Conservation (phyloP, 2,113 vertebrate genomes). For the Hippocampus abdominalis region DNA sequence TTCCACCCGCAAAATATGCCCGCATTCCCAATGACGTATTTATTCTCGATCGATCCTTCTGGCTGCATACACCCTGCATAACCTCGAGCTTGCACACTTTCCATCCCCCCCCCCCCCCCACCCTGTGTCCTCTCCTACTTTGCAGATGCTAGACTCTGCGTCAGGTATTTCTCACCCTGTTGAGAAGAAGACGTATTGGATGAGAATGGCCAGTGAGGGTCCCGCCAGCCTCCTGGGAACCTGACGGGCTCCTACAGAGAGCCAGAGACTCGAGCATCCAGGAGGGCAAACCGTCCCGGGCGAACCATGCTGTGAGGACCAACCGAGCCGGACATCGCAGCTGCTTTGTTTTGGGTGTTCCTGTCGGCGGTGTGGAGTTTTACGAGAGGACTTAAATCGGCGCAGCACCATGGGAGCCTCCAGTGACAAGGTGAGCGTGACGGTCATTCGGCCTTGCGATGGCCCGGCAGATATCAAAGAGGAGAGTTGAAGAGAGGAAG, state of each 20-base stretch:
- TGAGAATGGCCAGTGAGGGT: slow-evolving; percentile 17
- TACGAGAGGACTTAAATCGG: slow-evolving; percentile 11
- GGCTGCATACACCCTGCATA: not conserved
- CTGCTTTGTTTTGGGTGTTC: slow-evolving; percentile 15
- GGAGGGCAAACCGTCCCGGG: slow-evolving; percentile 2
- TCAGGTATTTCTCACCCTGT: slow-evolving; percentile 72
- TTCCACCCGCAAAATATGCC: no score
- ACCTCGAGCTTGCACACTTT: not conserved
- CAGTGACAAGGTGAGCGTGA: slow-evolving; percentile 52
- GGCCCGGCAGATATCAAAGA: not conserved
- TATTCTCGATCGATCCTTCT: not conserved
- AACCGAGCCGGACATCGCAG: slow-evolving; percentile 8
- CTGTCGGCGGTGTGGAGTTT: slow-evolving; percentile 2
- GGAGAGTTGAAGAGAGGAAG: not conserved
- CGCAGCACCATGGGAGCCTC: slow-evolving; percentile 50
- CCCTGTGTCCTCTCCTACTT: slow-evolving; percentile 1
- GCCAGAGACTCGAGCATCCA: slow-evolving; percentile 3
- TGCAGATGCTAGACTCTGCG: slow-evolving; percentile 26
- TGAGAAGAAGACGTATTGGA: slow-evolving; percentile 49
- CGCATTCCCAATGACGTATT: not conserved
- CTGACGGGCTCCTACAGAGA: slow-evolving; percentile 42
- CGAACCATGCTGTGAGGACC: slow-evolving; percentile 52
- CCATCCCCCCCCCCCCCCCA: not conserved
- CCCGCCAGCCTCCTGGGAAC: slow-evolving; percentile 45
- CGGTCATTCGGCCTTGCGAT: not conserved